These are phyloP conservation scores for Poeciliopsis presidionis DNA, from an alignment of 2,797 vertebrate species.

Conservation along the genomic window DNA sequence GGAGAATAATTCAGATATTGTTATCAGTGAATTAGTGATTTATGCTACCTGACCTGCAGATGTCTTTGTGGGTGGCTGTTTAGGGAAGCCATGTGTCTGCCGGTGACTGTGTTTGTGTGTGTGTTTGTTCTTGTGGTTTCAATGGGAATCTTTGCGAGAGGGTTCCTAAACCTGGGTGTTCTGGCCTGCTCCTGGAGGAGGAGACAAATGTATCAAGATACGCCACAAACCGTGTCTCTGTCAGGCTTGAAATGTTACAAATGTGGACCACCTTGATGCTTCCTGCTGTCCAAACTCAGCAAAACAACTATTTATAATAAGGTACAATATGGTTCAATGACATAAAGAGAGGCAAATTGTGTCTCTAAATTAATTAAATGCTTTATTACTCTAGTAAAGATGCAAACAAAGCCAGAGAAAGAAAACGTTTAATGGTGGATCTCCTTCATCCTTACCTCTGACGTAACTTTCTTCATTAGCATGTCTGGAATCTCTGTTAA, in stretches of 20 bases:
- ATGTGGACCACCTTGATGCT: slow-evolving; percentile 54
- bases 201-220: slow-evolving; percentile 48
- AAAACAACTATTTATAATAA: background rate
- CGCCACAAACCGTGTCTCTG: slow-evolving; percentile 41
- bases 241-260: slow-evolving; percentile 37
- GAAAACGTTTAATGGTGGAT: background rate
- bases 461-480: background rate
- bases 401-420: background rate
- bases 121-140: slow-evolving; percentile 34
- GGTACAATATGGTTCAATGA: slow-evolving; percentile 22
- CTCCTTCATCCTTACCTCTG: background rate
- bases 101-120: slow-evolving; percentile 30
- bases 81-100: slow-evolving; percentile 34
- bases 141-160: slow-evolving; percentile 29
- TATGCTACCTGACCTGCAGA: slow-evolving; percentile 51
- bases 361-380: slow-evolving; percentile 9
- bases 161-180: slow-evolving; percentile 66
- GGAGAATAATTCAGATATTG: slow-evolving; percentile 12
- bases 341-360: slow-evolving; percentile 38
- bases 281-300: slow-evolving; percentile 18
- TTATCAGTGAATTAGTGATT: slow-evolving; percentile 36
- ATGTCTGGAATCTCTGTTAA: background rate
- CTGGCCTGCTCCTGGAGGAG: slow-evolving; percentile 43
- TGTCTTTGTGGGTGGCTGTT: slow-evolving; percentile 67
- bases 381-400: background rate